Evolutionary conservation across 2,797 vertebrate genomes (phyloP).

Genomic region (Helarctos malayanus): DNA sequence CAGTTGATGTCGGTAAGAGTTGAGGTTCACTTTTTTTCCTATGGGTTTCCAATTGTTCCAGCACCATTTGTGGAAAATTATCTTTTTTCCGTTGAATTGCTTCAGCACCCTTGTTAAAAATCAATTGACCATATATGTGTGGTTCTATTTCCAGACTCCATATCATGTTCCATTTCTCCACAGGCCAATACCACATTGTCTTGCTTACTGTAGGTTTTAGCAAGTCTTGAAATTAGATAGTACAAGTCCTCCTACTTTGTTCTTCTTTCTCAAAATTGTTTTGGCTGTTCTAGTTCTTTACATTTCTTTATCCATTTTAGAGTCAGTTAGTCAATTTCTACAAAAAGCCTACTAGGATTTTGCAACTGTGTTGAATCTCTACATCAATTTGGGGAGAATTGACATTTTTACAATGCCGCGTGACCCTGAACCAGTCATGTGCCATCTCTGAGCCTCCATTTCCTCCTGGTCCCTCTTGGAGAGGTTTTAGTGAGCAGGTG

Average conservation of each 20-base stretch:
- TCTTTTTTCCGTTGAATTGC: conserved; percentile 37
- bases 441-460: background rate
- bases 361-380: background rate
- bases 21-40: background rate
- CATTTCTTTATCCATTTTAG: background rate
- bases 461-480: background rate
- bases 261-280: background rate
- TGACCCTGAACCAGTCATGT: background rate
- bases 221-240: background rate
- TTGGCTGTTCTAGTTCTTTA: background rate
- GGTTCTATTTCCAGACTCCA: background rate
- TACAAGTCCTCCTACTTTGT: background rate
- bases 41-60: background rate
- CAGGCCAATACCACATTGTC: background rate
- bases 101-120: background rate
- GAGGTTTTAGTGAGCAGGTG: background rate
- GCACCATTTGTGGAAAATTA: background rate
- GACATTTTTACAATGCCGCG: background rate
- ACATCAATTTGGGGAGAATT: background rate
- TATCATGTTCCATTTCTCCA: background rate
- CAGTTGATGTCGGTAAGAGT: background rate
- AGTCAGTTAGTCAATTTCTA: background rate
- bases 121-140: background rate
- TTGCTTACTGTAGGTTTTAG: background rate
- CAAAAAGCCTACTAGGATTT: background rate